These are phyloP conservation scores for Lamellibrachia columna DNA, from an alignment of 2,888 invertebrate species.

Conservation along the genomic window DNA sequence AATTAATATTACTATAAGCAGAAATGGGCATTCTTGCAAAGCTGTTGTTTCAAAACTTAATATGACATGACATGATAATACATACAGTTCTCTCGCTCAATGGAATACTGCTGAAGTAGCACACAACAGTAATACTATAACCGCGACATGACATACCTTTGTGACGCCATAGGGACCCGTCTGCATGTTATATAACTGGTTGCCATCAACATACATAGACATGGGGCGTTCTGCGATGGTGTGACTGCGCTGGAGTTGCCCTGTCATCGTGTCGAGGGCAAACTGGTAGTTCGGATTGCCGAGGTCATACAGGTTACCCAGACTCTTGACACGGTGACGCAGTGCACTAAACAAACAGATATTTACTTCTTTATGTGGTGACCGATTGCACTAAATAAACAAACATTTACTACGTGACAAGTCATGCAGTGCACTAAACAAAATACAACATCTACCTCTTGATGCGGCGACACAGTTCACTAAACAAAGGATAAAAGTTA, in stretches of 20 bases:
- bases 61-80: too few species aligned
- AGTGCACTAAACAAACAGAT: background rate
- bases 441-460: background rate
- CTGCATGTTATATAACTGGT: background rate
- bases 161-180: background rate
- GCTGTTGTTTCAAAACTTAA: too few species aligned
- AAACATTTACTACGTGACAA: background rate
- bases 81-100: too few species aligned
- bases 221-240: background rate
- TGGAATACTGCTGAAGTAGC: too few species aligned
- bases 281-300: background rate
- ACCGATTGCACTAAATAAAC: background rate
- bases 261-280: background rate
- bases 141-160: background rate
- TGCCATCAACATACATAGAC: background rate
- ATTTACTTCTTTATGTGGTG: background rate
- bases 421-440: background rate
- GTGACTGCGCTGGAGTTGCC: slow-evolving; percentile 5
- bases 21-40: too few species aligned
- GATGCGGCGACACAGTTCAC: too few species aligned
- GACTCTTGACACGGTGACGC: slow-evolving; percentile 6
- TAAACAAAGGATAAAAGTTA: too few species aligned
- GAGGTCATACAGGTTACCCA: background rate
- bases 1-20: too few species aligned
- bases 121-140: too few species aligned